phyloP scores from a whole-genome alignment of 2,888 invertebrate species.

The Hyalella azteca region DNA sequence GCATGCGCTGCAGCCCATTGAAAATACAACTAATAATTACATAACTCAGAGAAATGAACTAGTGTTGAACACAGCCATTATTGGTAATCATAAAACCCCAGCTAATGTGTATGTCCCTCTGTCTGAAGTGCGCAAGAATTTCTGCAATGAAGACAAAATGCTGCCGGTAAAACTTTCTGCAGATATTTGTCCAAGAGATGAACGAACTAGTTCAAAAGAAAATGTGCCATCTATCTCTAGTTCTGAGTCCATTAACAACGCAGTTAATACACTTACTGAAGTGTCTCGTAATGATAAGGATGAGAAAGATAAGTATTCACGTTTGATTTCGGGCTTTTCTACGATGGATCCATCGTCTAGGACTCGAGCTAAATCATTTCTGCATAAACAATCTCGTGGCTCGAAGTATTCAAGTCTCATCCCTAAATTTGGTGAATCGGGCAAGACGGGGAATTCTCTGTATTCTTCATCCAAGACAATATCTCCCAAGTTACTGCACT shows the following conservation, averaged over 20 bases:
- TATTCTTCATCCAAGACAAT: conserved; percentile 34
- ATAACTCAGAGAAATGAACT: background rate
- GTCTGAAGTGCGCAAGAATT: conserved; percentile 11
- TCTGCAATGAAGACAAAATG: background rate
- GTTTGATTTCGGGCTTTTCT: no score
- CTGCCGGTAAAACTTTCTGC: background rate
- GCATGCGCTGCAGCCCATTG: background rate
- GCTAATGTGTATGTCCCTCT: conserved; percentile 24
- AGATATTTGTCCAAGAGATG: no score
- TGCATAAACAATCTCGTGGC: background rate
- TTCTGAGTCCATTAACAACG: background rate
- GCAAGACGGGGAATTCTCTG: background rate
- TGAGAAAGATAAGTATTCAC: no score
- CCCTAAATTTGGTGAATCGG: background rate
- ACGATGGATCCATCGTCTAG: background rate
- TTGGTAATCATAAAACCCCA: background rate
- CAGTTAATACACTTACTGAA: background rate
- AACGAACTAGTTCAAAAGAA: background rate
- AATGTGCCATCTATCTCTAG: background rate
- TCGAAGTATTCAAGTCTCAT: background rate
- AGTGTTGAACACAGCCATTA: background rate
- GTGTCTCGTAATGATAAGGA: background rate
- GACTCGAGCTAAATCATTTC: conserved; percentile 6
- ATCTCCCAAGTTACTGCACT: conserved; percentile 15
- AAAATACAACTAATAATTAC: background rate